These are phyloP conservation scores for Pangasius krempfi DNA, from an alignment of 2,797 vertebrate genomes.

Conservation along the genomic window DNA sequence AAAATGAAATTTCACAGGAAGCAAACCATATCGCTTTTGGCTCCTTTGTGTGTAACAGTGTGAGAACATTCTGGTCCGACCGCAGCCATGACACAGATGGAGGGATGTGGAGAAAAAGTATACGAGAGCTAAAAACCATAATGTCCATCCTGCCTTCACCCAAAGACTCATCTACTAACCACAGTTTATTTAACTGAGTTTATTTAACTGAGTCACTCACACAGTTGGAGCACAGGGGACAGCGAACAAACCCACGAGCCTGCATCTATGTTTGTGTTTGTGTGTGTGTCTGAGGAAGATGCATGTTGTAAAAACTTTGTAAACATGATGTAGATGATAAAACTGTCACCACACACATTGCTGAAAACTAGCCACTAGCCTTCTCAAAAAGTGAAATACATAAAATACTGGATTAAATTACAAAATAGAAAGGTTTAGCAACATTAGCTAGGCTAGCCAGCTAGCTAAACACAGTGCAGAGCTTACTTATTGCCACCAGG, in stretches of 20 bases:
- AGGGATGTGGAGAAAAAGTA: slow-evolving; percentile 9
- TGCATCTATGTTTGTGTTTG: background rate
- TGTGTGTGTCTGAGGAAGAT: background rate
- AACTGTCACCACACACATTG: background rate
- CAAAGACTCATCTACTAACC: slow-evolving; percentile 33
- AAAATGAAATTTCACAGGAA: background rate
- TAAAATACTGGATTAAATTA: background rate
- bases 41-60: background rate
- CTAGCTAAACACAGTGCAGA: background rate
- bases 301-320: background rate
- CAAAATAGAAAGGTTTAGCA: background rate
- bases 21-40: background rate
- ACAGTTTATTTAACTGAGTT: slow-evolving; percentile 37
- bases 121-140: slow-evolving; percentile 12
- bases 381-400: background rate
- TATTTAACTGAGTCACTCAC: slow-evolving; percentile 32
- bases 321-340: background rate
- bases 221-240: slow-evolving; percentile 22
- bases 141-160: slow-evolving; percentile 23
- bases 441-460: background rate
- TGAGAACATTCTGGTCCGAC: background rate
- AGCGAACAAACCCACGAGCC: slow-evolving; percentile 17
- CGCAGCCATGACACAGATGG: background rate
- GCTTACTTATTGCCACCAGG: background rate
- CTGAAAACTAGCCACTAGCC: background rate